Conservation (phyloP, 2,888 invertebrate species). For the Dendrolimus houi region DNA sequence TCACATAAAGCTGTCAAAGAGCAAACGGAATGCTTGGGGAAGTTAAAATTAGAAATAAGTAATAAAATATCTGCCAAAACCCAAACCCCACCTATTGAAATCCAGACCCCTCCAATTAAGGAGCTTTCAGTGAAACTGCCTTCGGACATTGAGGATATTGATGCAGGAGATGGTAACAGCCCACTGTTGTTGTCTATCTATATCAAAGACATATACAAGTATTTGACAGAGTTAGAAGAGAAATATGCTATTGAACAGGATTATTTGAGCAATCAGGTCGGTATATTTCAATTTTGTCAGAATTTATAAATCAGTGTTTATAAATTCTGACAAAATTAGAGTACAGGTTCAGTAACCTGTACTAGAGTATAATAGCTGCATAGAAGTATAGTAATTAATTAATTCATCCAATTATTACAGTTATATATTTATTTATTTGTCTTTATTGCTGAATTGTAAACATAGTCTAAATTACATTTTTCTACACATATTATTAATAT, state of each 20-base stretch:
- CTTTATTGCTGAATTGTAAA: no score
- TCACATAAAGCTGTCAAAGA: conserved; percentile 46
- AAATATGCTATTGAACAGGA: conserved; percentile 79
- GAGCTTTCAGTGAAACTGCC: conserved; percentile 33
- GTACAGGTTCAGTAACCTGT: no score
- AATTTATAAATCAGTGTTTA: background rate
- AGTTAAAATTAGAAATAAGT: conserved; percentile 39
- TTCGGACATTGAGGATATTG: conserved; percentile 81
- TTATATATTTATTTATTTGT: no score
- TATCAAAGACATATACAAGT: conserved; percentile 91
- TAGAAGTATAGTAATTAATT: no score
- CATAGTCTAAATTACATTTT: no score
- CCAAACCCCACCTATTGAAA: background rate
- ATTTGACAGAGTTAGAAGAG: conserved; percentile 85
- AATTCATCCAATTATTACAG: no score
- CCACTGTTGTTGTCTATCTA: conserved; percentile 89
- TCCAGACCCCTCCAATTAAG: no score
- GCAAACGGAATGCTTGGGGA: conserved; percentile 49
- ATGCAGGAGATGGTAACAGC: conserved; percentile 83
- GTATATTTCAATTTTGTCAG: conserved; percentile 4
- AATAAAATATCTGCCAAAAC: conserved; percentile 5
- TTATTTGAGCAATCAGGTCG: conserved; percentile 80
- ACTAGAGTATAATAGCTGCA: no score
- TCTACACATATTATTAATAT: no score
- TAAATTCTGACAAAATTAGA: no score